Base-by-base conservation (phyloP, 1,140 invertebrate genomes). In the Diorhabda carinulata region DNA sequence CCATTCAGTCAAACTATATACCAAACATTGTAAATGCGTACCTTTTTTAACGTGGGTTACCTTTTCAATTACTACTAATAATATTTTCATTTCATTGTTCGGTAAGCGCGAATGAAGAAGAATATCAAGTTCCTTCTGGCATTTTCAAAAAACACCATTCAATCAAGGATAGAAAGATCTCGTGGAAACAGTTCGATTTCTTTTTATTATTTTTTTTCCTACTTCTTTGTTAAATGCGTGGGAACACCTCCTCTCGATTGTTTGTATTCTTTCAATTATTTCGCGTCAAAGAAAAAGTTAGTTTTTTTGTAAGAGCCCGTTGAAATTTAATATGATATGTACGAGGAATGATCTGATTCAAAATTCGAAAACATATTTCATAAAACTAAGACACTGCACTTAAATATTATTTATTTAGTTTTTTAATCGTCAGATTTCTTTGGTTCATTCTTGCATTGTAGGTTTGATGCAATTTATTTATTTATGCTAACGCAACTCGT, bases 271-370 rank as follows among this genome's bases (percentile, higher is more conserved):
- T 41, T 43, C 61, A 43, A 43, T 62, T 43, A 43, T 41, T 62
- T 62, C 61, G 61, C 61, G 61, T 62, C 61, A 62, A 43, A 41
- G 42, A 62, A 62, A 62, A 62, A 62, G 61, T 62, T 62, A 62
- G 42, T 43, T 62, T 62, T 60, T 43, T 52, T 52, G 47, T 52
- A n/a, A n/a, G n/a, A 52, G 47, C 6, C 41, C 42, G 43, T 62
- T 62, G 61, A 62, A 62, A 62, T 62, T 43, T 43, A 62, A 62
- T 62, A 62, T 62, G 8, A 62, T n/a, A 3, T 52, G 25, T 25
- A 25, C 25, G 25, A 25, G 25, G 25, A 25, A 25, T 25, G 25
- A 25, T 25, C 25, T 25, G 25, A 25, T 25, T 25, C 25, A 25
- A 25, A n/a, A n/a, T n/a, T n/a, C n/a, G n/a, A n/a, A n/a, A n/a